Percentiles rank a stretch among this genome's conserved stretches.
Evolutionary conservation across 2,113 vertebrate species (phyloP).

Genomic region (Hymenochirus boettgeri): DNA sequence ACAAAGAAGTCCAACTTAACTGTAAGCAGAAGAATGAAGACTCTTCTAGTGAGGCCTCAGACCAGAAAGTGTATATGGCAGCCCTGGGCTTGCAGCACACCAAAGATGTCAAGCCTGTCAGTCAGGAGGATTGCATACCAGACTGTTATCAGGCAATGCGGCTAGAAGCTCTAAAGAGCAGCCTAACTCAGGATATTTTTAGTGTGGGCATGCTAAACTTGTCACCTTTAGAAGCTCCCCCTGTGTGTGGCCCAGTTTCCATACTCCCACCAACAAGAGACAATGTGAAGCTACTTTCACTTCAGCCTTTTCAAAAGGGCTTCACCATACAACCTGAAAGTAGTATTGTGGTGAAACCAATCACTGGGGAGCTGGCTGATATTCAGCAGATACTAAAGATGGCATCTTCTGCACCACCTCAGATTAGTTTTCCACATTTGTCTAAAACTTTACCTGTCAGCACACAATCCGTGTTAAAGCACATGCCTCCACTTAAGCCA

Average conservation of each 20-base stretch:
- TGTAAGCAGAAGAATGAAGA: slow-evolving; percentile 46
- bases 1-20: slow-evolving; percentile 49
- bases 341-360: slow-evolving; percentile 72
- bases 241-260: slow-evolving; percentile 67
- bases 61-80: slow-evolving; percentile 79
- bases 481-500: slow-evolving; percentile 88
- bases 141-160: slow-evolving; percentile 82
- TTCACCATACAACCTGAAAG: slow-evolving; percentile 88
- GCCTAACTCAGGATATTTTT: slow-evolving; percentile 83
- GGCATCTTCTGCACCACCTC: slow-evolving; percentile 76
- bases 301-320: slow-evolving; percentile 87
- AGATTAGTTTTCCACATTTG: slow-evolving; percentile 80
- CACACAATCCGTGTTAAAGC: slow-evolving; percentile 70
- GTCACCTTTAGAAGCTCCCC: slow-evolving; percentile 72
- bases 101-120: slow-evolving; percentile 68
- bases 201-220: slow-evolving; percentile 65
- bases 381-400: slow-evolving; percentile 96
- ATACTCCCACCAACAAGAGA: slow-evolving; percentile 74
- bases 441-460: slow-evolving; percentile 76
- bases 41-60: slow-evolving; percentile 38
- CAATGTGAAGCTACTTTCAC: slow-evolving; percentile 74
- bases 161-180: slow-evolving; percentile 76
- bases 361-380: slow-evolving; percentile 80
- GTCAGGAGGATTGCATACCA: slow-evolving; percentile 65
- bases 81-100: slow-evolving; percentile 79